These are phyloP conservation scores for Zingel zingel DNA, from an alignment of 2,113 vertebrate genomes.

Conservation along the genomic window DNA sequence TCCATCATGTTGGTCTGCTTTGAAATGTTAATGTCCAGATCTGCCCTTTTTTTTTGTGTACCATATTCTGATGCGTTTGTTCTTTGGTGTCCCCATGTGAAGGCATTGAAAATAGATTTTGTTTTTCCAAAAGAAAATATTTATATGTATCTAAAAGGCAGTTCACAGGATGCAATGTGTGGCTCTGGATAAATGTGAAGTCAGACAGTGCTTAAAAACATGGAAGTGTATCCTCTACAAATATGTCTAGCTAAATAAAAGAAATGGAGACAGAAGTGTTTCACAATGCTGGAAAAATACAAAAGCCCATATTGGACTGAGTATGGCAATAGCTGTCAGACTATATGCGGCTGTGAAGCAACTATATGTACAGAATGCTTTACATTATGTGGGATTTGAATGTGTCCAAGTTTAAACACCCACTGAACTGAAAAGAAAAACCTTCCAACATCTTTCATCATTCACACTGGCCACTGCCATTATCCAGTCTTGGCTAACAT, in stretches of 20 bases:
- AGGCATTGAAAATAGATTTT: conserved; percentile 4
- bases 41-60: conserved; percentile 21
- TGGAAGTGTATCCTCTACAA: conserved; percentile 33
- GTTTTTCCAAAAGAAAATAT: conserved; percentile 3
- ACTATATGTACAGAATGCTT: conserved; percentile 17
- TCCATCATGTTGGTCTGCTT: not conserved
- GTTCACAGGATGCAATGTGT: conserved; percentile 22
- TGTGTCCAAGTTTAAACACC: conserved; percentile 28
- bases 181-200: conserved; percentile 25
- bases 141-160: conserved; percentile 28
- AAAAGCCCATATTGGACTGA: conserved; percentile 15
- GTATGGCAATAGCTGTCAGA: conserved; percentile 24
- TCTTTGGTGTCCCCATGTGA: not conserved
- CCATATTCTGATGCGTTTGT: not conserved
- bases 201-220: conserved; percentile 28
- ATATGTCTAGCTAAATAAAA: conserved; percentile 45
- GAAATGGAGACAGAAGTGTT: conserved; percentile 40
- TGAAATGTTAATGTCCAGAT: conserved; percentile 9
- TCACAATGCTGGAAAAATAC: conserved; percentile 34
- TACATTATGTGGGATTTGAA: conserved; percentile 32
- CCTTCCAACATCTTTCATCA: not conserved
- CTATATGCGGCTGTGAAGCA: conserved; percentile 32
- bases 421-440: conserved; percentile 44
- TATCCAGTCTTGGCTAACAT: conserved; percentile 9
- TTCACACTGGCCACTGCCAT: conserved; percentile 8